Conservation (phyloP, 2,113 vertebrate species). For the Chaetura pelagica region DNA sequence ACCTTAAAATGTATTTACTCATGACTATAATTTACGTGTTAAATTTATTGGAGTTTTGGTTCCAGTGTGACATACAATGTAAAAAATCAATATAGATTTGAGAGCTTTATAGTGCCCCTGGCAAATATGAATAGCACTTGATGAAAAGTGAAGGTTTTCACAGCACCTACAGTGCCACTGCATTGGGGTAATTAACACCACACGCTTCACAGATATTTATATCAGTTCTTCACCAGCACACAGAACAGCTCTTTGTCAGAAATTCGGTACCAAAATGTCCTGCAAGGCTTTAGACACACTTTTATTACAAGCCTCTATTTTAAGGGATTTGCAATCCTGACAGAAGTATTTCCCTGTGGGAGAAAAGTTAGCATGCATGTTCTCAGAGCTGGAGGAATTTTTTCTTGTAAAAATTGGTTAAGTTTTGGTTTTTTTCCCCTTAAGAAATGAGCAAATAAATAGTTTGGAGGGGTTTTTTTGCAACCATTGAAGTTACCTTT, state of each 20-base stretch:
- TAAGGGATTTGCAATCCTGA: conserved; percentile 66
- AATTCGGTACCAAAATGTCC: conserved; percentile 39
- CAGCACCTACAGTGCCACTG: conserved; percentile 53
- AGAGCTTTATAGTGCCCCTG: conserved; percentile 65
- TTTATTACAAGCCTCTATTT: conserved; percentile 48
- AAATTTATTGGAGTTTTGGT: conserved; percentile 65
- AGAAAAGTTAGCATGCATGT: conserved; percentile 46
- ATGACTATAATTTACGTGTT: conserved; percentile 67
- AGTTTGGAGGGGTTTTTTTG: conserved; percentile 40
- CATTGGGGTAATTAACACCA: conserved; percentile 42
- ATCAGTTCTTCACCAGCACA: conserved; percentile 42
- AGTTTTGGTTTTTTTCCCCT: background rate
- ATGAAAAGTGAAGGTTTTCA: conserved; percentile 68
- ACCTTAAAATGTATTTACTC: conserved; percentile 56
- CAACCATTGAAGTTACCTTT: conserved; percentile 59
- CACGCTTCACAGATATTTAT: conserved; percentile 33
- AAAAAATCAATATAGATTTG: conserved; percentile 68
- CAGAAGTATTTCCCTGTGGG: conserved; percentile 48
- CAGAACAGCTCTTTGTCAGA: conserved; percentile 52
- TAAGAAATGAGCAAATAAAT: conserved; percentile 20
- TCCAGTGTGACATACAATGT: conserved; percentile 47
- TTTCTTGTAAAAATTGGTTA: conserved; percentile 58
- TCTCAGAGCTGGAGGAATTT: conserved; percentile 49
- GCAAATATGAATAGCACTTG: conserved; percentile 62
- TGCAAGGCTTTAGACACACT: conserved; percentile 57